These are phyloP conservation scores for Yponomeuta sedellus DNA, from an alignment of 2,888 invertebrate species.

Conservation along the genomic window DNA sequence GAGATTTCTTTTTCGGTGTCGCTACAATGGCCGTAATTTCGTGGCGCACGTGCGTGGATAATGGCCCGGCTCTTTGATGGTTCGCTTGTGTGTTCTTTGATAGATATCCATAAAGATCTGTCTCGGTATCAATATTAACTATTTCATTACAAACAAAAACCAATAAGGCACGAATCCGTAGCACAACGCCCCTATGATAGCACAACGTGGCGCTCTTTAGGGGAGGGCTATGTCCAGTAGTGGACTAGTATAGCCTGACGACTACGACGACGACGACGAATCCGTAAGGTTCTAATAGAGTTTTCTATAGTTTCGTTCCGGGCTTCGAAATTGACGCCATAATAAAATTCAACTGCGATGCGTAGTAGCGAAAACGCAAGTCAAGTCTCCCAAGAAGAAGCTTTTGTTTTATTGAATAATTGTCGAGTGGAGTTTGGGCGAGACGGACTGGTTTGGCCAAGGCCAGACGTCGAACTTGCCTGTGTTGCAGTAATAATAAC, in stretches of 20 bases:
- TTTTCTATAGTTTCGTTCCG: too few relatives aligned
- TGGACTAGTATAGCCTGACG: too few relatives aligned
- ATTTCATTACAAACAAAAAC: neutral
- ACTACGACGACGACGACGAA: too few relatives aligned
- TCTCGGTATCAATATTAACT: neutral
- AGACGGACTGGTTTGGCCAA: slow-evolving; percentile 70
- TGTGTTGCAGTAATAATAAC: slow-evolving; percentile 22
- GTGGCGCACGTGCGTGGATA: slow-evolving; percentile 66
- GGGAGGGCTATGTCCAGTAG: too few relatives aligned
- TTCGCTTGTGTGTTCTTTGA: slow-evolving; percentile 26
- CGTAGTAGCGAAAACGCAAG: slow-evolving; percentile 42
- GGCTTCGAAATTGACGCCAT: too few relatives aligned
- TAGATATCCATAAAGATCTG: neutral
- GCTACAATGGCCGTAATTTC: slow-evolving; percentile 60
- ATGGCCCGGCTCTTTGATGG: slow-evolving; percentile 30
- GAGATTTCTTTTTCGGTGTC: slow-evolving; percentile 44
- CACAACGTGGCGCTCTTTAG: too few relatives aligned
- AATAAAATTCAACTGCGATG: slow-evolving; percentile 35
- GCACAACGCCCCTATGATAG: too few relatives aligned
- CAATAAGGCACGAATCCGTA: too few relatives aligned
- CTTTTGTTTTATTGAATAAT: slow-evolving; percentile 76
- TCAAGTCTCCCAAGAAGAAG: slow-evolving; percentile 34
- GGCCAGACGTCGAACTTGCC: slow-evolving; percentile 73
- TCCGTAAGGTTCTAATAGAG: too few relatives aligned
- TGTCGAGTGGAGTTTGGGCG: slow-evolving; percentile 73